These are phyloP conservation scores for Theocolax elegans DNA, from an alignment of 1,140 invertebrate genomes.

Conservation along the genomic window DNA sequence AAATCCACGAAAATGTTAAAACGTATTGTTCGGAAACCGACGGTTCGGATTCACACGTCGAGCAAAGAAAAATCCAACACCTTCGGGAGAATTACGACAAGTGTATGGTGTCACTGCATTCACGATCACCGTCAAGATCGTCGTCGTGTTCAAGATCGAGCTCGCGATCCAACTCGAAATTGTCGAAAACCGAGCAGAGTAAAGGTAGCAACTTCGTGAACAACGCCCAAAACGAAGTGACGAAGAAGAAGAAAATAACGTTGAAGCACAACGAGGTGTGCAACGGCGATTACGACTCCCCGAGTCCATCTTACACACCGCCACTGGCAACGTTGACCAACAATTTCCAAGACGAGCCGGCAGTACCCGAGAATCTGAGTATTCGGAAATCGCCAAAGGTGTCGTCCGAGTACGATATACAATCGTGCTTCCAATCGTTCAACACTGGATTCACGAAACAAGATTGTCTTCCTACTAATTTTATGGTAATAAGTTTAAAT, in stretches of 20 bases:
- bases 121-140: constrained; percentile 44
- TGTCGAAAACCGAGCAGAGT: neutral
- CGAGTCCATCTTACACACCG: constrained; percentile 60
- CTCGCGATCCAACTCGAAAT: constrained; percentile 44
- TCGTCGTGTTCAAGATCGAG: constrained; percentile 50
- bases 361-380: constrained; percentile 74
- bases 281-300: constrained; percentile 57
- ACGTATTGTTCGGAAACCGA: neutral
- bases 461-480: constrained; percentile 2
- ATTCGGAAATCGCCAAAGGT: constrained; percentile 56
- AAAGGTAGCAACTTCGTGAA: neutral
- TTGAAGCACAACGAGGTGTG: neutral
- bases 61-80: constrained; percentile 31
- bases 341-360: constrained; percentile 66
- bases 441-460: constrained; percentile 10
- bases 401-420: constrained; percentile 7
- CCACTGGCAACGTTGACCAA: constrained; percentile 61
- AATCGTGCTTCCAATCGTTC: neutral
- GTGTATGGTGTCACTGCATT: constrained; percentile 20
- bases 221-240: neutral
- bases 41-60: neutral
- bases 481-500: constrained; percentile 14
- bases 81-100: constrained; percentile 36
- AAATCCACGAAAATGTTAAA: neutral
- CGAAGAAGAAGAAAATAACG: neutral